A percentile compares a stretch with the other conserved stretches of the same genome.
These are phyloP conservation scores for Excalfactoria chinensis DNA, from an alignment of 2,113 vertebrate species.

Conservation along the genomic window DNA sequence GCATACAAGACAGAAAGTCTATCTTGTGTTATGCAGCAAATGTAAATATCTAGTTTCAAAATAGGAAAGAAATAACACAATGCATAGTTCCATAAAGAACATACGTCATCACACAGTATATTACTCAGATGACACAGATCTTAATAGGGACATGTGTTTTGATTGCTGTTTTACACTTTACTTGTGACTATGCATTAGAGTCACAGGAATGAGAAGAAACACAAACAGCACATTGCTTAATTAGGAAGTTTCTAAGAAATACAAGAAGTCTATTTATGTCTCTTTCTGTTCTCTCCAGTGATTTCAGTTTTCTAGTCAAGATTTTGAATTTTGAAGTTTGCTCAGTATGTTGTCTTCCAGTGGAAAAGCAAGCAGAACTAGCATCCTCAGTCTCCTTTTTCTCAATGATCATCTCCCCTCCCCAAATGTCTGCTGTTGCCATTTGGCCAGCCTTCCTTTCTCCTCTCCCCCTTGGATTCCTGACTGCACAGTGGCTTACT, in stretches of 20 bases:
- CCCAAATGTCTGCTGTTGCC: neutral
- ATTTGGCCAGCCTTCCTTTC: neutral
- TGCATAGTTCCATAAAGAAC: neutral
- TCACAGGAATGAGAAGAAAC: neutral
- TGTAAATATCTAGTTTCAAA: slow-evolving; percentile 42
- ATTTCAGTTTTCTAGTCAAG: neutral
- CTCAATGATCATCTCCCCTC: neutral
- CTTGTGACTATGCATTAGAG: neutral
- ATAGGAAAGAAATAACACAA: slow-evolving; percentile 24
- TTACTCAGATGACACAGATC: neutral
- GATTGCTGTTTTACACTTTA: neutral
- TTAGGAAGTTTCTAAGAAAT: slow-evolving; percentile 3
- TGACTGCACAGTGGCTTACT: neutral
- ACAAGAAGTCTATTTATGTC: neutral
- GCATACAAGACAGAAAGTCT: neutral
- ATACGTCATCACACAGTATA: neutral
- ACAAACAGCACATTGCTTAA: neutral
- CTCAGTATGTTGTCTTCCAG: neutral
- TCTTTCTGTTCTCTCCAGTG: neutral
- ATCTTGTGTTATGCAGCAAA: slow-evolving; percentile 23
- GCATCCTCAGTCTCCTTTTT: neutral
- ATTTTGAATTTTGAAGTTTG: neutral
- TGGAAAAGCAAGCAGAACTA: neutral
- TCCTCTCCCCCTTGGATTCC: neutral
- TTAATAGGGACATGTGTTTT: neutral